Conservation (phyloP, 1,140 invertebrate genomes). For the Chelonus insularis region DNA sequence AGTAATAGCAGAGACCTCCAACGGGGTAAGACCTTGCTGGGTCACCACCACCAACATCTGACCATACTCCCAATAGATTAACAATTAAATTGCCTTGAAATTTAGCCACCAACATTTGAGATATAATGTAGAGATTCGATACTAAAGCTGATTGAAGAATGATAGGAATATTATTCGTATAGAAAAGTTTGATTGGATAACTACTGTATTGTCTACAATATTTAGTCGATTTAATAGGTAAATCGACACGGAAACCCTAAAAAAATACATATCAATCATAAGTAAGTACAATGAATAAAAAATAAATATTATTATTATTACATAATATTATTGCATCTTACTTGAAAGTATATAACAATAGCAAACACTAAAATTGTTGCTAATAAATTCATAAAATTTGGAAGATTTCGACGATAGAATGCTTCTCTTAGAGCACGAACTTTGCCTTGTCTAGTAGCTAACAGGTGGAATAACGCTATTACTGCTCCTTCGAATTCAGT, state of each 20-base stretch:
- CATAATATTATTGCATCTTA: too few relatives aligned
- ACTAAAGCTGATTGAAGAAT: conserved; percentile 98
- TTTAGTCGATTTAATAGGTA: conserved; percentile 98
- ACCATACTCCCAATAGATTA: conserved; percentile 98
- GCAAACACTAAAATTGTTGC: conserved; percentile 98
- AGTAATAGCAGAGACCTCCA: conserved; percentile 97
- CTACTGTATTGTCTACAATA: conserved; percentile 99
- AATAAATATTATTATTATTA: too few relatives aligned
- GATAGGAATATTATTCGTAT: conserved; percentile 99
- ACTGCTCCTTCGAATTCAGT: conserved; percentile 99
- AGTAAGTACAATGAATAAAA: too few relatives aligned
- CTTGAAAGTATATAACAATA: conserved; percentile 99
- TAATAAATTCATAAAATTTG: conserved; percentile 98
- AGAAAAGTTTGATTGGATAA: conserved; percentile 99
- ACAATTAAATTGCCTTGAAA: conserved; percentile 98
- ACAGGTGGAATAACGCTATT: conserved; percentile 94
- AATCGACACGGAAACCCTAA: conserved; percentile 98
- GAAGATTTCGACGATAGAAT: conserved; percentile 98
- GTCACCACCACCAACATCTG: conserved; percentile 94
- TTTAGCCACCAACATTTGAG: conserved; percentile 97
- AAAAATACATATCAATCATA: conserved; percentile 37
- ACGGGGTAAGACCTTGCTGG: conserved; percentile 94
- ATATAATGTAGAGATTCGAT: conserved; percentile 99
- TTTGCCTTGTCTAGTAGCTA: conserved; percentile 98
- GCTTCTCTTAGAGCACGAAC: conserved; percentile 96